These are phyloP conservation scores for Anadara kagoshimensis DNA, from an alignment of 1,140 invertebrate species.

Conservation along the genomic window DNA sequence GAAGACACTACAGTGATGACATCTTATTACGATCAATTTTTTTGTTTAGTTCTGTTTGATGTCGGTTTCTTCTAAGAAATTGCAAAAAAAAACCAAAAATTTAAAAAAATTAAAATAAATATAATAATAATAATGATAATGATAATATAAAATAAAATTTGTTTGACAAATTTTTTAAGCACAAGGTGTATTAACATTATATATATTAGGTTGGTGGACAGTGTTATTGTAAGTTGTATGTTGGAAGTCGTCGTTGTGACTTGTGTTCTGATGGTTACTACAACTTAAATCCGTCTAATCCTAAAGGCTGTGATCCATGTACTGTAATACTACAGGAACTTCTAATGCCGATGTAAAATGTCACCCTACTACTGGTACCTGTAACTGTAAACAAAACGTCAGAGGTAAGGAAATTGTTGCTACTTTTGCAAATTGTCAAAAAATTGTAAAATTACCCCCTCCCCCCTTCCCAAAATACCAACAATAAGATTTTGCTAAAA, in stretches of 20 bases:
- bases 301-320: conserved; percentile 74
- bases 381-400: conserved; percentile 76
- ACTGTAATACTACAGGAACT: conserved; percentile 64
- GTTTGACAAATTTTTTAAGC: neutral
- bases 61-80: no score
- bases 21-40: no score
- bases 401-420: conserved; percentile 75
- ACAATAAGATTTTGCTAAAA: no score
- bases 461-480: no score
- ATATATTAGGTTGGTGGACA: conserved; percentile 84
- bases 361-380: conserved; percentile 63
- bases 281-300: conserved; percentile 91
- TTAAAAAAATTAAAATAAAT: no score
- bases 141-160: no score
- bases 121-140: no score
- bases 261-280: conserved; percentile 92
- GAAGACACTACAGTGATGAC: no score
- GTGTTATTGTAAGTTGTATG: conserved; percentile 94
- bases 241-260: conserved; percentile 94
- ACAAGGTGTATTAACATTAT: conserved; percentile 2
- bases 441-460: no score
- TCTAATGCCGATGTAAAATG: conserved; percentile 76
- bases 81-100: no score
- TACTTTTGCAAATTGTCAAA: no score
- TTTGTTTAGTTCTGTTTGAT: no score